These are phyloP conservation scores for Heliconius himera DNA, from an alignment of 1,140 invertebrate genomes.

Conservation along the genomic window DNA sequence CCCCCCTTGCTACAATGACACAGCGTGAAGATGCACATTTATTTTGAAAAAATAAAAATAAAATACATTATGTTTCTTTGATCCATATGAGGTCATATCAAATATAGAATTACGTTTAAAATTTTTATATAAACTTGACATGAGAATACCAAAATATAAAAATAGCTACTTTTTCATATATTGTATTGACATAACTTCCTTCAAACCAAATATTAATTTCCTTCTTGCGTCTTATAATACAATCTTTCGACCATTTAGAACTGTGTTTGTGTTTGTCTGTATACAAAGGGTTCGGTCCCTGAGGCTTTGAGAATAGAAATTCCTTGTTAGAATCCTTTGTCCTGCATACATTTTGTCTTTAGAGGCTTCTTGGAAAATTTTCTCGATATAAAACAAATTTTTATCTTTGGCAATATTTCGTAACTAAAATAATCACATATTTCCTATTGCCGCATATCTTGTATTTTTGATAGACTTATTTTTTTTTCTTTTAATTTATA, in stretches of 20 bases:
- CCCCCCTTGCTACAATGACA: no score
- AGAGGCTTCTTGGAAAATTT: background rate
- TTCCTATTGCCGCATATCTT: background rate
- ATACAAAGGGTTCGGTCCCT: background rate
- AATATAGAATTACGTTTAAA: no score
- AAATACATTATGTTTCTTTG: no score
- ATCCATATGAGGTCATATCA: no score
- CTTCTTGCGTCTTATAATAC: background rate
- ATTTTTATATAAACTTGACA: no score
- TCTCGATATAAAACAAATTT: background rate
- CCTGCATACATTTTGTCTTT: slow-evolving; percentile 5
- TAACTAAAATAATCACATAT: background rate
- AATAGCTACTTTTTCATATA: background rate
- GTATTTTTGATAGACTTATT: background rate
- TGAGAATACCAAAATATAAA: background rate
- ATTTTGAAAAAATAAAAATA: no score
- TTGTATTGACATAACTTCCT: background rate
- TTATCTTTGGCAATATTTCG: background rate
- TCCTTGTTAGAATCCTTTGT: background rate
- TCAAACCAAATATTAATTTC: background rate
- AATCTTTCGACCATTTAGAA: background rate
- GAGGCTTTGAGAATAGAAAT: slow-evolving; percentile 4
- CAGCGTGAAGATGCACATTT: no score
- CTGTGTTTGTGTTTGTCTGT: background rate
- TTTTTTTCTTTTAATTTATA: background rate